Percentiles rank a stretch among this genome's conserved stretches.
Evolutionary conservation across 2,797 vertebrate genomes (phyloP).

Genomic region (Smutsia gigantea): DNA sequence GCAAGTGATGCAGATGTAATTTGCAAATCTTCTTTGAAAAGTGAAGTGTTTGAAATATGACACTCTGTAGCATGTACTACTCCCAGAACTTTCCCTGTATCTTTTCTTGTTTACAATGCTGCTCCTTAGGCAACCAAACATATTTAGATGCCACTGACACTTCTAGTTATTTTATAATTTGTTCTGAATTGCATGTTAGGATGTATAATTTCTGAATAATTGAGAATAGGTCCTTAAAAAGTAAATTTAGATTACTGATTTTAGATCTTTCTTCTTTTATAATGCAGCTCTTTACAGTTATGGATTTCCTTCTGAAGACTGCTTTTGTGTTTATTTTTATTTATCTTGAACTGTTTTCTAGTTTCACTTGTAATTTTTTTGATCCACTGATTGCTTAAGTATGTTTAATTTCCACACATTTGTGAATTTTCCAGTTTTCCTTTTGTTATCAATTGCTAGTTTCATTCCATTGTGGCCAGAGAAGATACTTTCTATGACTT

Average conservation of each 20-base stretch:
- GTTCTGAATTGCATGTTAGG: neutral
- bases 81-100: neutral
- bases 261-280: neutral
- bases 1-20: neutral
- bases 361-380: neutral
- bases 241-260: neutral
- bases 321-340: neutral
- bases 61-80: neutral
- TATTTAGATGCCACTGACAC: neutral
- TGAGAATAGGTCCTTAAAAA: neutral
- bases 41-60: neutral
- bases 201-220: neutral
- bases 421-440: neutral
- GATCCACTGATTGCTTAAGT: neutral
- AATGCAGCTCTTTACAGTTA: neutral
- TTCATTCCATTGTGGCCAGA: neutral
- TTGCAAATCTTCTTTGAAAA: neutral
- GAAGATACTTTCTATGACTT: neutral
- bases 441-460: neutral
- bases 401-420: neutral
- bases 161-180: neutral
- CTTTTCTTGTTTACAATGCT: neutral
- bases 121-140: neutral
- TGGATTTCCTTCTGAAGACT: neutral
- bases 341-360: neutral